A percentile compares a stretch with the other conserved stretches of the same genome.
Conservation (phyloP, 2,888 invertebrate species). For the Brachyptera risi region DNA sequence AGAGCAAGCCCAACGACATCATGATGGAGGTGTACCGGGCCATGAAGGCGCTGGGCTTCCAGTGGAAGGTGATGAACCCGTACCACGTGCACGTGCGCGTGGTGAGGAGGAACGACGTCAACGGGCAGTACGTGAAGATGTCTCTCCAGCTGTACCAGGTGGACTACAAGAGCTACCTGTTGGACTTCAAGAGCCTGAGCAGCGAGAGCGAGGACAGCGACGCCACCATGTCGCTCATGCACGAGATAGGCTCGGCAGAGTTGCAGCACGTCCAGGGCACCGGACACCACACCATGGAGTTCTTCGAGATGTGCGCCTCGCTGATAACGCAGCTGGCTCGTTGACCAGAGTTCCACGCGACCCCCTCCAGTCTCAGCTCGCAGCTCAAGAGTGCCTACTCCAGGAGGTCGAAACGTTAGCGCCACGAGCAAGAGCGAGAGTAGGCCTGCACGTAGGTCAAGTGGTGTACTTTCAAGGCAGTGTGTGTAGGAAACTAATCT, state of each 20-base stretch:
- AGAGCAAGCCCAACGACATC: slow-evolving; percentile 98
- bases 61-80: slow-evolving; percentile 98
- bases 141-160: slow-evolving; percentile 98
- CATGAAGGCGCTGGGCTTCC: slow-evolving; percentile 97
- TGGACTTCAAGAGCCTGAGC: slow-evolving; percentile 91
- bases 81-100: slow-evolving; percentile 83
- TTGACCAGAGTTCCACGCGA: slow-evolving; percentile 45
- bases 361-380: neutral
- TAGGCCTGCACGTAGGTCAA: no score
- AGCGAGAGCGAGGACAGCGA: slow-evolving; percentile 64
- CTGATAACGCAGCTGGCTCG: slow-evolving; percentile 96
- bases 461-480: no score
- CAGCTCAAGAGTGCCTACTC: neutral
- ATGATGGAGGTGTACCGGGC: slow-evolving; percentile 99
- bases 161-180: slow-evolving; percentile 93
- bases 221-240: slow-evolving; percentile 40
- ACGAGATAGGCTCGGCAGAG: slow-evolving; percentile 33
- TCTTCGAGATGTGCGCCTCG: slow-evolving; percentile 99
- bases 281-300: slow-evolving; percentile 99
- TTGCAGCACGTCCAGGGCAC: slow-evolving; percentile 42
- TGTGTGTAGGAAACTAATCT: no score
- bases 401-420: neutral
- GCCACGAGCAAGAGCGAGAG: no score
- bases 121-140: slow-evolving; percentile 91
- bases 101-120: slow-evolving; percentile 80